Percentiles rank a stretch among this genome's conserved stretches.
Evolutionary conservation across 2,888 invertebrate species (phyloP).

Genomic region (Ochropacha duplaris): DNA sequence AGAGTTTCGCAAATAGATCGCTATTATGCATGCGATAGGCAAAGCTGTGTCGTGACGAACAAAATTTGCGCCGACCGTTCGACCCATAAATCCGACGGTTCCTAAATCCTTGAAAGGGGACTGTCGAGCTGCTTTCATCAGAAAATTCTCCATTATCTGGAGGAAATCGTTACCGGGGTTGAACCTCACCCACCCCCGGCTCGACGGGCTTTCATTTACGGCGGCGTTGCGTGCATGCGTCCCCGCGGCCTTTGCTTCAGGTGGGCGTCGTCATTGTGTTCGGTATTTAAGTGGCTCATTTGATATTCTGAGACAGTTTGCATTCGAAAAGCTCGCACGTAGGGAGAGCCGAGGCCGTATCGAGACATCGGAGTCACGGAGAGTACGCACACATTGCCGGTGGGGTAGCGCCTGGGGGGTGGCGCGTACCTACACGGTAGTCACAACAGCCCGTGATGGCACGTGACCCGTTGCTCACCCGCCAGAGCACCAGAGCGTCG

Average conservation of each 20-base stretch:
- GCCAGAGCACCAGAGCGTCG: constrained; percentile 25
- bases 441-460: constrained; percentile 42
- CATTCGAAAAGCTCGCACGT: constrained; percentile 75
- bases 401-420: neutral
- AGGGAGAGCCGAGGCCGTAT: constrained; percentile 54
- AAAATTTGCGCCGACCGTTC: constrained; percentile 67
- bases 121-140: constrained; percentile 76
- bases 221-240: constrained; percentile 78
- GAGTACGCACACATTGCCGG: constrained; percentile 30
- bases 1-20: constrained; percentile 41
- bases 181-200: constrained; percentile 72
- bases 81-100: constrained; percentile 69
- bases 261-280: constrained; percentile 79
- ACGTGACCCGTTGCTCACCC: constrained; percentile 58
- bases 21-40: constrained; percentile 61
- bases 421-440: constrained; percentile 35
- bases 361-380: constrained; percentile 59
- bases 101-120: constrained; percentile 76
- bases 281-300: constrained; percentile 82
- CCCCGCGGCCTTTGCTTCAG: constrained; percentile 75
- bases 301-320: constrained; percentile 81
- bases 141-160: constrained; percentile 80
- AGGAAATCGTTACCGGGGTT: constrained; percentile 80
- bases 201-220: constrained; percentile 75
- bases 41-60: constrained; percentile 61